Percentiles rank a stretch among this genome's conserved stretches.
Conservation (phyloP, 2,888 invertebrate genomes). For the Acleris literana region DNA sequence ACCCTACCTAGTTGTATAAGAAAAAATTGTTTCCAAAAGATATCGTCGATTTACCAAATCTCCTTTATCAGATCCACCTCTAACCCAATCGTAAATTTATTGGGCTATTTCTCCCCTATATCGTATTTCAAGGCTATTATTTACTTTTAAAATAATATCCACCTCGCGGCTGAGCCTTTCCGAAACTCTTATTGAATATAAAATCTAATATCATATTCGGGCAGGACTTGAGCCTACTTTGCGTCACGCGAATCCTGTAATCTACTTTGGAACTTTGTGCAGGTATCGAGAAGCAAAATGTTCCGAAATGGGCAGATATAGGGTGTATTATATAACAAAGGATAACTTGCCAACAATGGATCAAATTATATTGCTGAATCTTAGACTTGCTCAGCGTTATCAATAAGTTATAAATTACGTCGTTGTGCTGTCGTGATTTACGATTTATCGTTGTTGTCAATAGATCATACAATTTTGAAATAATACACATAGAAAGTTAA, state of each 20-base stretch:
- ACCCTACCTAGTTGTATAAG: too few species aligned
- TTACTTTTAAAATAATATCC: slow-evolving; percentile 32
- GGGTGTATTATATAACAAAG: slow-evolving; percentile 3
- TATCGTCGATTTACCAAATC: neutral
- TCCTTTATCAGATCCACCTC: slow-evolving; percentile 10
- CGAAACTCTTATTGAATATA: slow-evolving; percentile 35
- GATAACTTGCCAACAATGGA: neutral
- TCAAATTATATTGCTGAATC: too few species aligned
- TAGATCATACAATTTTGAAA: too few species aligned
- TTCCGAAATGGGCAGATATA: slow-evolving; percentile 19
- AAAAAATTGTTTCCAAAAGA: neutral
- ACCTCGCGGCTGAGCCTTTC: slow-evolving; percentile 29
- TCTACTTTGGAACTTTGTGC: slow-evolving; percentile 34
- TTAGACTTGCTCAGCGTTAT: too few species aligned
- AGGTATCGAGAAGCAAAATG: slow-evolving; percentile 23
- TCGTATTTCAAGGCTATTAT: slow-evolving; percentile 30
- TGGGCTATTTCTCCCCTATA: slow-evolving; percentile 10
- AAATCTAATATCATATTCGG: slow-evolving; percentile 36
- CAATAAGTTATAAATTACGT: too few species aligned
- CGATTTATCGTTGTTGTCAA: too few species aligned
- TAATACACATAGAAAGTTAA: too few species aligned
- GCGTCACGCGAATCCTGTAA: slow-evolving; percentile 34
- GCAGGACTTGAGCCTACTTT: slow-evolving; percentile 34
- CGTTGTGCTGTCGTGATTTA: too few species aligned
- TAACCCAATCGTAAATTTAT: slow-evolving; percentile 23